These are phyloP conservation scores for Anolis apletophallus DNA, from an alignment of 2,797 vertebrate species.

Conservation along the genomic window DNA sequence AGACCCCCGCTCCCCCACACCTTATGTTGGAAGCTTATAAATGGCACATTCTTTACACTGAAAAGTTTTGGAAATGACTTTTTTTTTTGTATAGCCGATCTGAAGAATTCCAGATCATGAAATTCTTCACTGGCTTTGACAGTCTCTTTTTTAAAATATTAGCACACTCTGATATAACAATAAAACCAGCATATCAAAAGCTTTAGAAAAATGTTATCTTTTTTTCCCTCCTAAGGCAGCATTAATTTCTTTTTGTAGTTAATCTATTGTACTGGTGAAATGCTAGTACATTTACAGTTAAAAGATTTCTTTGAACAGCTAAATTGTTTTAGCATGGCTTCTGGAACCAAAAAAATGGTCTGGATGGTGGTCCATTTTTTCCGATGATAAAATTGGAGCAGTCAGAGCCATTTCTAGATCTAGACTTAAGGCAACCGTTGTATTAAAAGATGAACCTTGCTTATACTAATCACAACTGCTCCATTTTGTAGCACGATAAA, in stretches of 20 bases:
- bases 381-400: slow-evolving; percentile 82
- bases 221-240: slow-evolving; percentile 78
- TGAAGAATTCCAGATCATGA: slow-evolving; percentile 64
- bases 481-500: slow-evolving; percentile 47
- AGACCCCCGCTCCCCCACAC: slow-evolving; percentile 24
- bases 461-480: slow-evolving; percentile 66
- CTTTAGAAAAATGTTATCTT: slow-evolving; percentile 82
- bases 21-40: slow-evolving; percentile 21
- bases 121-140: slow-evolving; percentile 63
- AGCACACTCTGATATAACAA: slow-evolving; percentile 78
- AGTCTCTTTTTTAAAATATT: slow-evolving; percentile 81
- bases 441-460: slow-evolving; percentile 74
- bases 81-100: slow-evolving; percentile 41
- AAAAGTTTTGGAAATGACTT: slow-evolving; percentile 12
- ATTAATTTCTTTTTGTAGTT: slow-evolving; percentile 87
- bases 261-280: slow-evolving; percentile 81
- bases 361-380: slow-evolving; percentile 80
- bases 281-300: slow-evolving; percentile 84
- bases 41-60: neutral
- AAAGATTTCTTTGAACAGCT: slow-evolving; percentile 82
- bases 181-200: slow-evolving; percentile 76
- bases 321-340: slow-evolving; percentile 82
- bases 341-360: slow-evolving; percentile 74
- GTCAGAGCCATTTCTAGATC: slow-evolving; percentile 78
- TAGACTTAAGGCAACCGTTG: slow-evolving; percentile 69